phyloP scores from a whole-genome alignment of 1,140 invertebrate genomes.

The Myzus persicae region DNA sequence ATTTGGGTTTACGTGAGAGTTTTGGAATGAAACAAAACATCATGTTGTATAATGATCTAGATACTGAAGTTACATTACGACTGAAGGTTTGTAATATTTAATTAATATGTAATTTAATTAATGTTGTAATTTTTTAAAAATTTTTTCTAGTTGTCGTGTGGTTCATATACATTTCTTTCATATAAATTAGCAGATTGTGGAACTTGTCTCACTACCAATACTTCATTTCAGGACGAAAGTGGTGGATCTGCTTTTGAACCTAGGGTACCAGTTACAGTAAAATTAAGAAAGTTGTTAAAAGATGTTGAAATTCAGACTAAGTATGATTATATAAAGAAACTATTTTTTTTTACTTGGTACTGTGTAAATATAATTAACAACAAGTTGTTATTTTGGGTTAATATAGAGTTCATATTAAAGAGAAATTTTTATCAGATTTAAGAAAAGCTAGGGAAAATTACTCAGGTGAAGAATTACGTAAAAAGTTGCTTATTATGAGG shows the following conservation, averaged over 20 bases:
- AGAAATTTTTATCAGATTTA: conserved; percentile 95
- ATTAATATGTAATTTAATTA: neutral
- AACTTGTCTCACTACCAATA: conserved; percentile 80
- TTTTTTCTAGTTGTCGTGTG: conserved; percentile 81
- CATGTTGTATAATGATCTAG: conserved; percentile 88
- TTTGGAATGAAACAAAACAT: conserved; percentile 99
- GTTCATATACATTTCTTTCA: conserved; percentile 86
- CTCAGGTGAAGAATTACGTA: conserved; percentile 85
- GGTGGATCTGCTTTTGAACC: conserved; percentile 68
- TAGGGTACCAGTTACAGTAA: conserved; percentile 71
- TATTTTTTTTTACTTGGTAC: neutral
- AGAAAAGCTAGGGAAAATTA: conserved; percentile 90
- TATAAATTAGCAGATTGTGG: conserved; percentile 78
- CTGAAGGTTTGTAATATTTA: conserved; percentile 75
- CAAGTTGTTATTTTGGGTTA: neutral
- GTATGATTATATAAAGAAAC: conserved; percentile 67
- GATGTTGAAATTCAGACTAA: conserved; percentile 95
- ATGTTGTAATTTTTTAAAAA: neutral
- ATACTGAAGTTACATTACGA: conserved; percentile 83
- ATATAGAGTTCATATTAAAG: conserved; percentile 92
- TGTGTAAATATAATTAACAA: neutral
- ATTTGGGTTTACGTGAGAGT: conserved; percentile 95
- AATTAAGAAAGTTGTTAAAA: conserved; percentile 84
- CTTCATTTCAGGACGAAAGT: conserved; percentile 66
- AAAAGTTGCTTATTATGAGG: conserved; percentile 87